A percentile compares a stretch with the other conserved stretches of the same genome.
These are phyloP conservation scores for Coilia nasus DNA, from an alignment of 2,797 vertebrate genomes.

Conservation along the genomic window DNA sequence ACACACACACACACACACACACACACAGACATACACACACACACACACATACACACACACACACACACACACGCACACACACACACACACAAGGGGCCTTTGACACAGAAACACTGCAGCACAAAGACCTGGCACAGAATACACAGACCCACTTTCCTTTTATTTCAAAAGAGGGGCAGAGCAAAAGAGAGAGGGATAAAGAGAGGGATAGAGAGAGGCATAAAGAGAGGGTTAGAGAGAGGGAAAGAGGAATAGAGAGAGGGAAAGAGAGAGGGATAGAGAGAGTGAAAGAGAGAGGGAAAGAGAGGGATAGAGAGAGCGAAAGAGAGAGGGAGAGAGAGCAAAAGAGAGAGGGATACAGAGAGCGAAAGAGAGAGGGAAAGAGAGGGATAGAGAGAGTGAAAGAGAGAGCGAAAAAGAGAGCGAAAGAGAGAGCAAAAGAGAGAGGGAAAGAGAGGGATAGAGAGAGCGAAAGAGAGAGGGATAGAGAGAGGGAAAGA, in stretches of 20 bases:
- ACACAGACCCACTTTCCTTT: slow-evolving; percentile 7
- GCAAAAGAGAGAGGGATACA: background rate
- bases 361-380: background rate
- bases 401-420: too few relatives aligned
- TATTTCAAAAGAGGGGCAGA: background rate
- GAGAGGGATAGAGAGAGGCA: background rate
- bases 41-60: too few relatives aligned
- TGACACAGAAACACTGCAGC: background rate
- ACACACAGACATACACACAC: background rate
- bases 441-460: background rate
- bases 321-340: background rate
- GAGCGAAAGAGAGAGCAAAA: too few relatives aligned
- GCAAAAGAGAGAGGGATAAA: background rate
- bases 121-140: slow-evolving; percentile 4
- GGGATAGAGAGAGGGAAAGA: background rate
- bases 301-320: background rate
- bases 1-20: background rate
- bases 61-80: too few relatives aligned
- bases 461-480: background rate
- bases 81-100: too few relatives aligned
- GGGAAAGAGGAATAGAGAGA: background rate
- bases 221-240: background rate
- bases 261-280: background rate
- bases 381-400: background rate
- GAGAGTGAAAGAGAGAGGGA: background rate